Conservation (phyloP, 2,113 vertebrate genomes). For the Dinomys branickii region DNA sequence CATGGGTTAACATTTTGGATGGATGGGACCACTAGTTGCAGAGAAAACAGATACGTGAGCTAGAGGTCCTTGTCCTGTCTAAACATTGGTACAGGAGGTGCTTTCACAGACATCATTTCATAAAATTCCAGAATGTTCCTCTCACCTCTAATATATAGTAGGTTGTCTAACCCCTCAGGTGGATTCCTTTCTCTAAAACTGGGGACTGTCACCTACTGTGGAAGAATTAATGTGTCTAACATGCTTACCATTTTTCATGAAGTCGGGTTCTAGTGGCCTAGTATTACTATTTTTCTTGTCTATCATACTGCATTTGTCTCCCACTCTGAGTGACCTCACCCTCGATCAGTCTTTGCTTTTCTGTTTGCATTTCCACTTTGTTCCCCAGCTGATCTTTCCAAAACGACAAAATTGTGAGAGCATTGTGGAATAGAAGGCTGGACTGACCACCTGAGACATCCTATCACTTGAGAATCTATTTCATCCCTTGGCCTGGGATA, state of each 20-base stretch:
- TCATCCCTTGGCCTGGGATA: background rate
- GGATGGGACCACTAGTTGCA: background rate
- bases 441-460: background rate
- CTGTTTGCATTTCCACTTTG: background rate
- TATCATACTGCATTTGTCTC: background rate
- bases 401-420: background rate
- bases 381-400: background rate
- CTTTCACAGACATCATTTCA: background rate
- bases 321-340: background rate
- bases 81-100: background rate
- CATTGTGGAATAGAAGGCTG: background rate
- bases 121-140: background rate
- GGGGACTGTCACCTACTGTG: background rate
- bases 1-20: background rate
- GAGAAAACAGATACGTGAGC: background rate
- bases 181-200: conserved; percentile 25
- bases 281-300: background rate
- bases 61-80: background rate
- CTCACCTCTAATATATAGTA: background rate
- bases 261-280: background rate
- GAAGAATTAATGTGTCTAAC: background rate
- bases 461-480: background rate
- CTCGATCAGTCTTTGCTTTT: background rate
- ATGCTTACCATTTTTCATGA: background rate
- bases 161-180: background rate